Base-by-base conservation (phyloP, 2,113 vertebrate species). In the Dicrurus megarhynchus region DNA sequence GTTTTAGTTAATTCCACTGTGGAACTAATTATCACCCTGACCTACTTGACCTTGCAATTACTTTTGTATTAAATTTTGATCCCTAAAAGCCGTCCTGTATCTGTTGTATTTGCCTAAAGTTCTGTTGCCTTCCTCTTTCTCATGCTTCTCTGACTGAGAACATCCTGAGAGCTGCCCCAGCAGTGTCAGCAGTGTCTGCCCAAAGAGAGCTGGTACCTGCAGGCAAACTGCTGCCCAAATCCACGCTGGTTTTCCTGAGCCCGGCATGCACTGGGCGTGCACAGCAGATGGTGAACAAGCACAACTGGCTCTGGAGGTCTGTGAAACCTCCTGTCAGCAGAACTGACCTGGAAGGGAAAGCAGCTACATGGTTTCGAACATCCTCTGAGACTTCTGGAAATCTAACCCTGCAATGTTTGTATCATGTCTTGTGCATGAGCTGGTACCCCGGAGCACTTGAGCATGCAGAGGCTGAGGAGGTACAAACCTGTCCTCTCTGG, bases 241-340 rank as follows among this genome's bases (percentile, higher is more conserved):
- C 13, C 60, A 33, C 0, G 1, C 20, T 27, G 14, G 3, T 13
- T 56, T 32, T 52, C 22, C 73, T 11, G 65, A 93, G 74, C 71
- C 63, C 3, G 5, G 35, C 13, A 20, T 1, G 35, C 57, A 1
- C 32, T 42, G 70, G 52, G 6, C 0, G 3, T 14, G n/a, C 14
- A 11, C 16, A n/a, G 39, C 65, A 82, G 82, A 71, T 35, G 85
- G 33, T 35, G 26, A 82, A 6, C 24, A 26, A 76, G 42, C 30
- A 46, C 53, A 80, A 5, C 41, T 37, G 28, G 73, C 60, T 76
- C 8, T 73, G 32, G n/a, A 69, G 73, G 28, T 16, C 55, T 80
- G 12, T 69, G 68, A 60, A 57, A 41, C 24, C 73, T 74, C 68
- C 59, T 20, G 41, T 33, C 4, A 3, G 7, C 1, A 0, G 49